Conservation (phyloP, 2,797 vertebrate species). For the Coregonus sp. region DNA sequence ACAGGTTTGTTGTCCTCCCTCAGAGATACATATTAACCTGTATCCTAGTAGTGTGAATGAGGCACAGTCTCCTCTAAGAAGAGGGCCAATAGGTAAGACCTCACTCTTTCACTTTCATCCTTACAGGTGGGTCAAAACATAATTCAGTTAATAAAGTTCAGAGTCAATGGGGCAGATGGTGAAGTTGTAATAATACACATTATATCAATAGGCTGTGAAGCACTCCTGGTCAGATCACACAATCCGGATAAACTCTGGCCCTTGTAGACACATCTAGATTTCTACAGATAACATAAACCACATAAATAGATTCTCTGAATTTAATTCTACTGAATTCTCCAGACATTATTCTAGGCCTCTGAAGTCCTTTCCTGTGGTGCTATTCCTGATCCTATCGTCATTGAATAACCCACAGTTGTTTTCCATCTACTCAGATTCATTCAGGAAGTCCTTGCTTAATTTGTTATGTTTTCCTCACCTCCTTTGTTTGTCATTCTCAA, state of each 20-base stretch:
- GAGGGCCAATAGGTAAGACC: not conserved
- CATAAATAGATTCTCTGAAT: not conserved
- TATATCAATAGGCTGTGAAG: not conserved
- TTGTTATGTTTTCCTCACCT: conserved; percentile 61
- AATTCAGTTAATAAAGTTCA: no score
- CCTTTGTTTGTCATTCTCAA: conserved; percentile 46
- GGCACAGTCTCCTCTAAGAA: not conserved
- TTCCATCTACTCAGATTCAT: conserved; percentile 41
- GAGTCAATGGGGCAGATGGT: not conserved
- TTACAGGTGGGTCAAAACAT: not conserved
- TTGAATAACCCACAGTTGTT: conserved; percentile 50
- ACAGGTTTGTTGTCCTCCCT: not conserved
- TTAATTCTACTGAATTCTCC: not conserved
- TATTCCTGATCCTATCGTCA: conserved; percentile 50
- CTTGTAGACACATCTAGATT: not conserved
- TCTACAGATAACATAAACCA: not conserved
- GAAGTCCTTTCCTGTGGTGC: conserved; percentile 69
- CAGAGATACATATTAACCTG: conserved; percentile 4
- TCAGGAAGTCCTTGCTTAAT: conserved; percentile 68
- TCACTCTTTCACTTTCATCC: not conserved
- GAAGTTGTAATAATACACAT: not conserved
- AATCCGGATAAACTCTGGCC: not conserved
- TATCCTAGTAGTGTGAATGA: not conserved
- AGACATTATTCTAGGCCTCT: conserved; percentile 14
- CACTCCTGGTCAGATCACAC: not conserved